These are phyloP conservation scores for Triplophysa rosa DNA, from an alignment of 2,113 vertebrate species.

Conservation along the genomic window DNA sequence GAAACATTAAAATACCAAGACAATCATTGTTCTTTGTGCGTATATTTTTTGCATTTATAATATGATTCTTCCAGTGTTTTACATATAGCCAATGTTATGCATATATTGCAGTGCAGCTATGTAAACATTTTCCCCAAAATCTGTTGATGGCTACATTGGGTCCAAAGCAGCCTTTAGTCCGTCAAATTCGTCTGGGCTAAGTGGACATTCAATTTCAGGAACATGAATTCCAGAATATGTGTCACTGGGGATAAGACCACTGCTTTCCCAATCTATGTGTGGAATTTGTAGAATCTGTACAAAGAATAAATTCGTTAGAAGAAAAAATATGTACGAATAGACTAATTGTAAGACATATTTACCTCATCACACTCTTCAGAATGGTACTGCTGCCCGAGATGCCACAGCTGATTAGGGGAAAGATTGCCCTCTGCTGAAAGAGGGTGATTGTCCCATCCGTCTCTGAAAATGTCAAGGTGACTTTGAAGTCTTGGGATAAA, in stretches of 20 bases:
- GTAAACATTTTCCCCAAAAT: background rate
- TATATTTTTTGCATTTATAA: background rate
- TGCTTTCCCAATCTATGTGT: constrained; percentile 23
- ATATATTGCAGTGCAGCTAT: constrained; percentile 2
- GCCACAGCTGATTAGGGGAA: constrained; percentile 24
- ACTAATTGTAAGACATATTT: background rate
- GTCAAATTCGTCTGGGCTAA: background rate
- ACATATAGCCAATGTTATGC: background rate
- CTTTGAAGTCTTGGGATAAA: constrained; percentile 1
- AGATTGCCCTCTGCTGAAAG: background rate
- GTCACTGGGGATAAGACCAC: constrained; percentile 14
- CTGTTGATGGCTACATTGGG: background rate
- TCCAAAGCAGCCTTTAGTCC: background rate
- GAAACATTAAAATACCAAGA: background rate
- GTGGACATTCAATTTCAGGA: constrained; percentile 14
- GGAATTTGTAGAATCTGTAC: constrained; percentile 6
- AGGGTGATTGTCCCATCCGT: constrained; percentile 19
- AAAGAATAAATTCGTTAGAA: background rate
- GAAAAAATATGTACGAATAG: background rate
- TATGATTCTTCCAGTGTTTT: background rate
- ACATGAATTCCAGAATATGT: constrained; percentile 4
- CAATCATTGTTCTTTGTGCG: background rate
- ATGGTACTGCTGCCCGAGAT: constrained; percentile 3
- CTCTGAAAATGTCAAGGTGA: constrained; percentile 5
- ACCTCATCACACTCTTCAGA: constrained; percentile 7